Conservation (phyloP, 2,888 invertebrate species). For the Xylocampa areola region DNA sequence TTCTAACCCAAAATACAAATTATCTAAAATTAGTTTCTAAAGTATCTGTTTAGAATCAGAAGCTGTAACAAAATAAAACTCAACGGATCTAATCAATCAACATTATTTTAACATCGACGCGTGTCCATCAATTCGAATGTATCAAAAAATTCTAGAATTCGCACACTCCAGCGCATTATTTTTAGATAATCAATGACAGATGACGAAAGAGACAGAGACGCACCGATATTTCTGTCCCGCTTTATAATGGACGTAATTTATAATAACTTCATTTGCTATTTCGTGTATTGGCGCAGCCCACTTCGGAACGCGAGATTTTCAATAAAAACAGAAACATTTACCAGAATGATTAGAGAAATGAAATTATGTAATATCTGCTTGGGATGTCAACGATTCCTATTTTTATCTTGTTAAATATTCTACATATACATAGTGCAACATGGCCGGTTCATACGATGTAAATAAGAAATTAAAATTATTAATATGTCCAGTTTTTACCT, state of each 20-base stretch:
- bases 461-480: too few species aligned
- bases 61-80: constrained; percentile 24
- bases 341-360: background rate
- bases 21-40: constrained; percentile 27
- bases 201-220: constrained; percentile 57
- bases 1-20: constrained; percentile 16
- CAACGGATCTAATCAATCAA: constrained; percentile 29
- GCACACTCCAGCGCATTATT: constrained; percentile 63
- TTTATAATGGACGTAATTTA: constrained; percentile 53
- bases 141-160: constrained; percentile 59
- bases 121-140: constrained; percentile 43
- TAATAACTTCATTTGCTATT: constrained; percentile 56
- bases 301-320: constrained; percentile 12
- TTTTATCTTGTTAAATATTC: too few species aligned
- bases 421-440: too few species aligned
- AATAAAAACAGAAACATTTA: constrained; percentile 4
- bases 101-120: constrained; percentile 21
- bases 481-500: too few species aligned
- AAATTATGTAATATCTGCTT: constrained; percentile 1
- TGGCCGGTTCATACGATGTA: too few species aligned
- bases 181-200: constrained; percentile 71
- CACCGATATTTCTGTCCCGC: constrained; percentile 18
- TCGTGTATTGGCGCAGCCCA: constrained; percentile 43
- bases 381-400: background rate
- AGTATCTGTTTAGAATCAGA: constrained; percentile 35